Conservation (phyloP, 1,140 invertebrate species). For the Diachasmimorpha longicaudata region DNA sequence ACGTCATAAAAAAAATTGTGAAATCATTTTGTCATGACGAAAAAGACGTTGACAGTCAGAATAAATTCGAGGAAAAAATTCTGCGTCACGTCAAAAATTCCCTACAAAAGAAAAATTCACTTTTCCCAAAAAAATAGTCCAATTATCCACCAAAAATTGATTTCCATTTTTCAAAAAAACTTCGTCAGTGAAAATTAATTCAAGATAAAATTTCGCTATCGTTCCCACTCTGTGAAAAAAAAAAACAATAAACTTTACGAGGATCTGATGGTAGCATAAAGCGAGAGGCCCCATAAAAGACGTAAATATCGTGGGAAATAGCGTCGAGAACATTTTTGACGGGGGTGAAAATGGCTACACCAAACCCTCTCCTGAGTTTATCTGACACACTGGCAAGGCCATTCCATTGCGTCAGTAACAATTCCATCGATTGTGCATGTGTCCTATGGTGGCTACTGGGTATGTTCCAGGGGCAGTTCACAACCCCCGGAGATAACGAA, state of each 20-base stretch:
- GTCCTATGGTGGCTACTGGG: neutral
- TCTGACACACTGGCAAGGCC: constrained; percentile 5
- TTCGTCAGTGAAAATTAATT: neutral
- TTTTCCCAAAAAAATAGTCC: too few relatives aligned
- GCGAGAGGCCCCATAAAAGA: neutral
- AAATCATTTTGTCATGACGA: too few relatives aligned
- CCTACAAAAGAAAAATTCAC: too few relatives aligned
- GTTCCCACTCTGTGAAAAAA: neutral
- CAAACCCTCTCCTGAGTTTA: constrained; percentile 7
- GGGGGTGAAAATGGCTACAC: neutral
- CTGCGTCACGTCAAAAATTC: too few relatives aligned
- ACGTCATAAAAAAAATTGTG: too few relatives aligned
- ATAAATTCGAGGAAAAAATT: too few relatives aligned
- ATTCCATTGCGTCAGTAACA: constrained; percentile 21
- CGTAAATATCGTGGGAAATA: neutral
- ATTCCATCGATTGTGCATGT: constrained; percentile 22
- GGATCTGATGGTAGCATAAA: constrained; percentile 2
- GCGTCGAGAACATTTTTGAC: constrained; percentile 1
- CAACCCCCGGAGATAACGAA: constrained; percentile 18
- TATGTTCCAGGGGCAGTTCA: constrained; percentile 4
- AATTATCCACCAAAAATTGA: too few relatives aligned
- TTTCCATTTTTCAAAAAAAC: neutral
- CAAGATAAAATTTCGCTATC: neutral
- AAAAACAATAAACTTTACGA: neutral
- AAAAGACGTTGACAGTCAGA: too few relatives aligned